A percentile compares a stretch with the other conserved stretches of the same genome.
Conservation (phyloP, 2,888 invertebrate species). For the Drosophila birchii region DNA sequence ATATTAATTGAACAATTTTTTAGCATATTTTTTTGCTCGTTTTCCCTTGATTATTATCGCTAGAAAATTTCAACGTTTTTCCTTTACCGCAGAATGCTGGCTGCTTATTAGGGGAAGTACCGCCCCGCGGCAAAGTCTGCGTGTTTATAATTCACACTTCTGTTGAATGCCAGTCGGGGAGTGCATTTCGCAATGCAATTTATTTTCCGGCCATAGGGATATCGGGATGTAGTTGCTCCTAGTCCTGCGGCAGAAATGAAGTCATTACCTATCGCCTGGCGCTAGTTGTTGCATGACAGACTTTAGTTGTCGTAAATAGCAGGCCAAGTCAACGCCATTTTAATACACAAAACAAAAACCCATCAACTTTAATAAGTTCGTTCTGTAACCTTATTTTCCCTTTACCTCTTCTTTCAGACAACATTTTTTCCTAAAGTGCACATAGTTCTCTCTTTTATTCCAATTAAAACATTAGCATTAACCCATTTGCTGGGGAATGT, state of each 20-base stretch:
- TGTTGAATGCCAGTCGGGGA: conserved; percentile 52
- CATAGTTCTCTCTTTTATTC: background rate
- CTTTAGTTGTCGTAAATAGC: conserved; percentile 43
- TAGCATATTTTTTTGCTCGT: conserved; percentile 55
- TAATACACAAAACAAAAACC: background rate
- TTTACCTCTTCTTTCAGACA: too few relatives aligned
- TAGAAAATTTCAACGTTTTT: conserved; percentile 49
- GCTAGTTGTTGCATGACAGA: conserved; percentile 54
- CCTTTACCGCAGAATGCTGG: conserved; percentile 46
- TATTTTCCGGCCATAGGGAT: background rate
- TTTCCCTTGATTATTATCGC: conserved; percentile 70
- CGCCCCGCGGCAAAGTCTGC: conserved; percentile 57
- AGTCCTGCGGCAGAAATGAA: conserved; percentile 50
- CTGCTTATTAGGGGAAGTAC: conserved; percentile 55
- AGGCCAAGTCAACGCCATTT: conserved; percentile 31
- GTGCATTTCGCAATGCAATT: conserved; percentile 48
- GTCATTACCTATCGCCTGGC: conserved; percentile 68
- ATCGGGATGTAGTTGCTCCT: background rate
- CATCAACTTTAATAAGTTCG: too few relatives aligned
- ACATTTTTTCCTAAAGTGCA: background rate
- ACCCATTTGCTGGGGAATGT: conserved; percentile 29
- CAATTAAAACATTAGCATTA: conserved; percentile 34
- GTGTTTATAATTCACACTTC: conserved; percentile 78
- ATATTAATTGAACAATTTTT: conserved; percentile 76
- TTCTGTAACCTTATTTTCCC: too few relatives aligned